These are phyloP conservation scores for Euclidia mi DNA, from an alignment of 2,888 invertebrate genomes.

Conservation along the genomic window DNA sequence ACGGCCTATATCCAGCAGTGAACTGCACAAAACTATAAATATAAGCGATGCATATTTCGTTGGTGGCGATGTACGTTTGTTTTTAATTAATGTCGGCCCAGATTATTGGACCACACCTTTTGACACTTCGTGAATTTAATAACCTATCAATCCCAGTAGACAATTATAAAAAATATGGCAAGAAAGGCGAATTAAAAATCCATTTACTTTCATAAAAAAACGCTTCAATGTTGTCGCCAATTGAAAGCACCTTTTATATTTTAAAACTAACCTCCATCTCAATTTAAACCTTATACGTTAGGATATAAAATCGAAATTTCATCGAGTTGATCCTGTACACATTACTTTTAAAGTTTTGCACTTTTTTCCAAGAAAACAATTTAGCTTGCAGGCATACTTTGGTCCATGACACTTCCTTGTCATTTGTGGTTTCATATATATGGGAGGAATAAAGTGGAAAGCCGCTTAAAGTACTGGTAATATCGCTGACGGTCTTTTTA, in stretches of 20 bases:
- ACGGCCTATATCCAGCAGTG: no score
- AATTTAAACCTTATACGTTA: conserved; percentile 2
- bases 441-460: conserved; percentile 15
- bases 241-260: conserved; percentile 5
- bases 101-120: no score
- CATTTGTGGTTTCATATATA: conserved; percentile 2
- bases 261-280: not conserved
- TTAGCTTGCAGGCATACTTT: conserved; percentile 43
- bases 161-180: not conserved
- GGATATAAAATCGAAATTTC: no score
- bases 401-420: conserved; percentile 37
- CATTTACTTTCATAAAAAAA: conserved; percentile 11
- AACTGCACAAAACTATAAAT: no score
- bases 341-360: conserved; percentile 10
- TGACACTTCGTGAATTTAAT: no score
- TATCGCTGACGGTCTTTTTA: not conserved
- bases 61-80: no score
- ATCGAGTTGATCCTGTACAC: conserved; percentile 22
- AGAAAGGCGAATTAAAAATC: conserved; percentile 2
- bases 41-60: no score
- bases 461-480: conserved; percentile 9
- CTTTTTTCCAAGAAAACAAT: conserved; percentile 32
- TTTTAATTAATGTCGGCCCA: no score
- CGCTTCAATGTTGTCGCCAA: conserved; percentile 11
- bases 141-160: no score